Evolutionary conservation across 2,888 invertebrate species (phyloP).

Genomic region (Crematogaster levior): DNA sequence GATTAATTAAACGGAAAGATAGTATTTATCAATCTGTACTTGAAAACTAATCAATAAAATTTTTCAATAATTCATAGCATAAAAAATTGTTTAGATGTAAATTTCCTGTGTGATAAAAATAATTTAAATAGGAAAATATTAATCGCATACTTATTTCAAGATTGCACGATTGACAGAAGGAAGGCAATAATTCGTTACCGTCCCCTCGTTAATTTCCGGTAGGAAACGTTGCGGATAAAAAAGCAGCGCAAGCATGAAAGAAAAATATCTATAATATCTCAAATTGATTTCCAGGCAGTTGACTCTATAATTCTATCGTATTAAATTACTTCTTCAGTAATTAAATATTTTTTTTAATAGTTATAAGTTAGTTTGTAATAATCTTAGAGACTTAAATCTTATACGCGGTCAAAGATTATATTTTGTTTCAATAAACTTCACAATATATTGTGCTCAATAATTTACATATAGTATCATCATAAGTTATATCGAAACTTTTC

Average conservation of each 20-base stretch:
- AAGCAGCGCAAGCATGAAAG: conserved; percentile 24
- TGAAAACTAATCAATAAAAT: not conserved
- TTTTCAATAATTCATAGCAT: conserved; percentile 9
- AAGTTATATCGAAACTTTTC: not conserved
- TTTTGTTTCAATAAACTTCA: not conserved
- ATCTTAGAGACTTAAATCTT: not conserved
- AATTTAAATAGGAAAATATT: conserved; percentile 18
- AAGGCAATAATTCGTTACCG: conserved; percentile 54
- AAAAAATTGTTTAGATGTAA: conserved; percentile 6
- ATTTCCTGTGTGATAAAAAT: conserved; percentile 10
- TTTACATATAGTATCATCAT: too few relatives aligned
- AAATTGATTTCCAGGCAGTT: not conserved
- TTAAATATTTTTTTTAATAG: not conserved
- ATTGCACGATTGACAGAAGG: conserved; percentile 40
- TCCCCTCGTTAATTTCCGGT: conserved; percentile 60
- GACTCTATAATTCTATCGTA: not conserved
- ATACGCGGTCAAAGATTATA: not conserved
- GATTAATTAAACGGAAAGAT: not conserved
- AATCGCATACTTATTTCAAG: conserved; percentile 33
- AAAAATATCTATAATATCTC: conserved; percentile 46
- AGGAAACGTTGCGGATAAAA: conserved; percentile 48
- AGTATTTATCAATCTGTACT: not conserved
- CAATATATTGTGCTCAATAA: not conserved
- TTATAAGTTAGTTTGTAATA: not conserved
- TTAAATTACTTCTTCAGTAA: not conserved